A percentile compares a stretch with the other conserved stretches of the same genome.
Evolutionary conservation across 1,140 invertebrate species (phyloP).

Genomic region (Caenorhabditis inopinata): DNA sequence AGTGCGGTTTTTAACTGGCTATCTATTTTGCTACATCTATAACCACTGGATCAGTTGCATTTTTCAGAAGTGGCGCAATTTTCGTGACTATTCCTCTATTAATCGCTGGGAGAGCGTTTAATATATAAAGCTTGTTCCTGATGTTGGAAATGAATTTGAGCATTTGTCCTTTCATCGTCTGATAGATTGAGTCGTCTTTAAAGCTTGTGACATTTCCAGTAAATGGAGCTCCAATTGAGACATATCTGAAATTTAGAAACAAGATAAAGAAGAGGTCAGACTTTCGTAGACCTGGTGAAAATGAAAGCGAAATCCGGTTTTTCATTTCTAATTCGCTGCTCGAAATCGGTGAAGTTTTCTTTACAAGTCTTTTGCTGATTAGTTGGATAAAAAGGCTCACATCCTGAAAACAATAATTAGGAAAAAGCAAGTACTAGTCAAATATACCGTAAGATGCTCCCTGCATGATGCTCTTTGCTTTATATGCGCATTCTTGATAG

Average conservation of each 20-base stretch:
- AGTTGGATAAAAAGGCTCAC: neutral
- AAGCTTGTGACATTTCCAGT: neutral
- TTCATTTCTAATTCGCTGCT: neutral
- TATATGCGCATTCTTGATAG: neutral
- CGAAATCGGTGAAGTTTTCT: neutral
- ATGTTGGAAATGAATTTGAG: neutral
- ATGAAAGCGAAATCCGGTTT: conserved; percentile 8
- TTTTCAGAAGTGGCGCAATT: neutral
- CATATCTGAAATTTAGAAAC: neutral
- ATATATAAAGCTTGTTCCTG: neutral
- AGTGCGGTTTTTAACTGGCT: too few species aligned
- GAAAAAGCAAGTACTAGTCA: too few species aligned
- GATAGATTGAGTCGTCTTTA: neutral
- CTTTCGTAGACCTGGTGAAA: neutral
- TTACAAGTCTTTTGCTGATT: neutral
- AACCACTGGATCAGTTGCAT: neutral
- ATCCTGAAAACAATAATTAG: neutral
- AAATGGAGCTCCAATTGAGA: neutral
- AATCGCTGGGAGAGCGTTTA: neutral
- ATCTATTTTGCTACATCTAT: neutral
- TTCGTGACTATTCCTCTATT: neutral
- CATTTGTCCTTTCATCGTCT: conserved; percentile 12
- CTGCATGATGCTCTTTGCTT: neutral
- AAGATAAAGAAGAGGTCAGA: too few species aligned
- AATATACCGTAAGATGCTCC: neutral